These are phyloP conservation scores for Probosciger aterrimus DNA, from an alignment of 2,113 vertebrate species.

Conservation along the genomic window DNA sequence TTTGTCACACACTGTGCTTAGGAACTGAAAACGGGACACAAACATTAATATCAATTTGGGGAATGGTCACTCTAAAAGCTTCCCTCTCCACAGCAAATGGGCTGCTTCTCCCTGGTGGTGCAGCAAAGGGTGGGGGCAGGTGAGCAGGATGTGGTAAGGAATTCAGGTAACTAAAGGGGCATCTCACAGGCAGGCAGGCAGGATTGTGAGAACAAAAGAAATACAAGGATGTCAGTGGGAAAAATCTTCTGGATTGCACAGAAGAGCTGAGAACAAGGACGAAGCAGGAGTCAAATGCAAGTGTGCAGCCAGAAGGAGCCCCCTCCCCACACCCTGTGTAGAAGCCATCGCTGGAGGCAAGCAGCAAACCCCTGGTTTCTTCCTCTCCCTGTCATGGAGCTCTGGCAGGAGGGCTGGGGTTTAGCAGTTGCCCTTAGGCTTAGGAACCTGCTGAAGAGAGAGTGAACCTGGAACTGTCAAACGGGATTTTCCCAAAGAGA, in stretches of 20 bases:
- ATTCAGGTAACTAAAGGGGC: background rate
- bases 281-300: background rate
- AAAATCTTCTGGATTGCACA: background rate
- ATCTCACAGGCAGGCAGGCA: background rate
- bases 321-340: background rate
- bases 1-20: rapidly evolving
- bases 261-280: background rate
- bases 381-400: background rate
- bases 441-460: background rate
- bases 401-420: background rate
- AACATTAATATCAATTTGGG: too few relatives aligned
- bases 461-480: background rate
- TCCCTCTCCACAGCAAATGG: background rate
- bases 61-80: background rate
- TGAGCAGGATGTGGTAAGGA: background rate
- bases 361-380: background rate
- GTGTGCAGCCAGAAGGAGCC: background rate
- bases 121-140: background rate
- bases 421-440: background rate
- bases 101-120: background rate
- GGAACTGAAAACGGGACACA: background rate
- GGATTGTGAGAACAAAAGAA: background rate
- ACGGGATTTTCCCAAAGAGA: background rate
- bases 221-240: background rate
- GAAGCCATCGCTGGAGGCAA: background rate